Conservation (phyloP, 1,140 invertebrate species). For the Conus betulinus region DNA sequence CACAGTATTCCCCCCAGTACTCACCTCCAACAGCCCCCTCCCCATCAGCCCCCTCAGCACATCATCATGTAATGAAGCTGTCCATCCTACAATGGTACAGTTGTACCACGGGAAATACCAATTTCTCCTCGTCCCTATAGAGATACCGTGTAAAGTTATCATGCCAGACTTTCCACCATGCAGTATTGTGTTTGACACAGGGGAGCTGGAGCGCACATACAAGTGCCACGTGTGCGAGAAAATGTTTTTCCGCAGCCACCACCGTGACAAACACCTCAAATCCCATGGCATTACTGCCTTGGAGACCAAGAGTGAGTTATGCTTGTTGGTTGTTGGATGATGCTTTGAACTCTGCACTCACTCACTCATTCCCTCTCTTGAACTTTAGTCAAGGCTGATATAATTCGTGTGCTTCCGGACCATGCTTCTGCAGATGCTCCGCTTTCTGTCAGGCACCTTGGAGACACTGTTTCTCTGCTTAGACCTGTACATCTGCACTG, state of each 20-base stretch:
- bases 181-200: constrained; percentile 62
- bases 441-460: neutral
- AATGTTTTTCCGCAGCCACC: constrained; percentile 53
- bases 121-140: too few relatives aligned
- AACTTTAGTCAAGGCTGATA: neutral
- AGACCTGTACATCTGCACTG: neutral
- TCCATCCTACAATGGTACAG: too few relatives aligned
- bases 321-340: constrained; percentile 3
- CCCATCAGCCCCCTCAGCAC: too few relatives aligned
- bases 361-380: neutral
- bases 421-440: neutral
- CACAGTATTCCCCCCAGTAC: too few relatives aligned
- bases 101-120: too few relatives aligned
- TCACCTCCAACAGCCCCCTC: too few relatives aligned
- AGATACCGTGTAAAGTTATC: too few relatives aligned
- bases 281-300: constrained; percentile 43
- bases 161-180: neutral
- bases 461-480: neutral
- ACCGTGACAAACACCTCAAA: constrained; percentile 50
- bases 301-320: constrained; percentile 36
- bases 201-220: constrained; percentile 73
- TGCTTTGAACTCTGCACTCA: neutral
- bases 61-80: too few relatives aligned
- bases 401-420: neutral
- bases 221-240: constrained; percentile 77